Percentiles rank a stretch among this genome's conserved stretches.
Conservation (phyloP, 2,113 vertebrate species). For the Ictidomys tridecemlineatus region DNA sequence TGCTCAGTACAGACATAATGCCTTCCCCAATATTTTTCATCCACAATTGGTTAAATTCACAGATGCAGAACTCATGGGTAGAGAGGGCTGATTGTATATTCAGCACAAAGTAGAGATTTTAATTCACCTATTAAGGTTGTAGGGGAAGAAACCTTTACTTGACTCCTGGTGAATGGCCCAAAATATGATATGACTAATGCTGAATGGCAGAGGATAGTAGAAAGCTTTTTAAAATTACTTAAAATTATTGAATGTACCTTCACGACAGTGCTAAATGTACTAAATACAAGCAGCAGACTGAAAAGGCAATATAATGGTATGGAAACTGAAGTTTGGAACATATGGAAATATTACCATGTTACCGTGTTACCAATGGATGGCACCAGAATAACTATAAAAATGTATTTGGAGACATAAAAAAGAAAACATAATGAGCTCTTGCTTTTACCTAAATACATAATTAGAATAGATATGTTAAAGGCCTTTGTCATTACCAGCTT, state of each 20-base stretch:
- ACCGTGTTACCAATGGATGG: background rate
- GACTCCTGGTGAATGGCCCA: background rate
- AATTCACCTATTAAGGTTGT: background rate
- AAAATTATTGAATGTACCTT: background rate
- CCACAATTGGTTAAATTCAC: background rate
- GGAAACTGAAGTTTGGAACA: background rate
- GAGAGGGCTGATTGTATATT: background rate
- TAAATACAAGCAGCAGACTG: background rate
- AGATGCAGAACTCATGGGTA: background rate
- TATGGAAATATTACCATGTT: background rate
- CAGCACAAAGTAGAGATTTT: background rate
- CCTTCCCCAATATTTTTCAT: background rate
- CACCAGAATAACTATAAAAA: background rate
- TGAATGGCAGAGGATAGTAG: background rate
- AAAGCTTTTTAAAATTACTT: background rate
- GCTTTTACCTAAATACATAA: background rate
- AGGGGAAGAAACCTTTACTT: background rate
- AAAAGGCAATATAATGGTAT: background rate
- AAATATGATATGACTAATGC: background rate
- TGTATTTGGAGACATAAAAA: background rate
- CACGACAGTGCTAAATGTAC: background rate
- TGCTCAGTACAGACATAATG: background rate
- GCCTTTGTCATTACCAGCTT: background rate
- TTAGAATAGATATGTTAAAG: background rate
- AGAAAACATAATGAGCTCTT: background rate